These are phyloP conservation scores for Phyllotis vaccarum DNA, from an alignment of 2,797 vertebrate species.

Conservation along the genomic window DNA sequence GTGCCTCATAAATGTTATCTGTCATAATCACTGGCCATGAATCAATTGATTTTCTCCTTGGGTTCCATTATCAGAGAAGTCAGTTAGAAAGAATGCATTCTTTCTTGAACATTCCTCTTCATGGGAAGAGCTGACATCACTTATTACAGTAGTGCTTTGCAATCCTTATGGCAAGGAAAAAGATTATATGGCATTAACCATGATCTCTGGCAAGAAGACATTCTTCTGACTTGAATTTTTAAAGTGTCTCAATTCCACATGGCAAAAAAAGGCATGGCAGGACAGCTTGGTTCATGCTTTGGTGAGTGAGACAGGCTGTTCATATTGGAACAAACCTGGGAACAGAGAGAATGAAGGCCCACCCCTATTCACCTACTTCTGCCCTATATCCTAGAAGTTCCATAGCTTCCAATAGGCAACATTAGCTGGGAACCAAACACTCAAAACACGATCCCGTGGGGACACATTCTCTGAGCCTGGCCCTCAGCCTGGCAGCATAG, in stretches of 20 bases:
- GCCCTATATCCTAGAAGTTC: background rate
- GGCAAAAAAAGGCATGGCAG: background rate
- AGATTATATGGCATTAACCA: background rate
- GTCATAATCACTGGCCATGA: background rate
- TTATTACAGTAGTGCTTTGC: background rate
- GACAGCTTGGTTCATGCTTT: background rate
- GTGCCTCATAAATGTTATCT: background rate
- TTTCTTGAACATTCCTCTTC: background rate
- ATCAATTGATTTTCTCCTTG: background rate
- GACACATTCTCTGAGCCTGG: background rate
- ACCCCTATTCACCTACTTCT: background rate
- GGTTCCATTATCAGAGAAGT: background rate
- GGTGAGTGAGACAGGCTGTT: background rate
- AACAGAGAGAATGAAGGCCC: background rate
- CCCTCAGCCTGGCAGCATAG: background rate
- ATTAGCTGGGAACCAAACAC: background rate
- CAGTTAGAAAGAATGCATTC: background rate
- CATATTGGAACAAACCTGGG: no score
- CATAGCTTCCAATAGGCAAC: background rate
- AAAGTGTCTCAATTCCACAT: background rate
- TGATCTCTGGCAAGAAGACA: background rate
- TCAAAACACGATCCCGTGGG: background rate
- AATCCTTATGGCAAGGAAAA: background rate
- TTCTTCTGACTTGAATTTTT: background rate
- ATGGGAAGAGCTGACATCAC: background rate